Evolutionary conservation across 2,113 vertebrate genomes (phyloP), one percentile per base, ranked within the genome.

Genomic region (Trogon melanurus): DNA sequence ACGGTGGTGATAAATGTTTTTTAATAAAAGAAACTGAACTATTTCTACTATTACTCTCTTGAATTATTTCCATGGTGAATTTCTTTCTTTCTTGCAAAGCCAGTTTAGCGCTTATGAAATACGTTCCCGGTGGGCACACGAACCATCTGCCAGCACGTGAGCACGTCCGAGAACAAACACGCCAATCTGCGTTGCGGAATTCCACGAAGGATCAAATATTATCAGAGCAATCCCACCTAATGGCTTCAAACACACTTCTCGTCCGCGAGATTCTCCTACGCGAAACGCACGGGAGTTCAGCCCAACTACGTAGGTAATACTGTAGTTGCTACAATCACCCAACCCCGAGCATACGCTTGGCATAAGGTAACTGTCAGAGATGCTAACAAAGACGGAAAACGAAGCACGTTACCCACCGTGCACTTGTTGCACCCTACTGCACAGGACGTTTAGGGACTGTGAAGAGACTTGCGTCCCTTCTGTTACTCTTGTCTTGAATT

Each of bases 1-100:
- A 80, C 8, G 18, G 36, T 50, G 16, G 4, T 91, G 74, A 95
- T 65, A 91, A 81, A 95, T 88, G 58, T 13, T 90, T 93, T 96
- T 97, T 94, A 97, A 96, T 94, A 97, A 96, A 91, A 89, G 45
- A 81, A 94, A 81, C 25, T 27, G 69, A 94, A 90, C 93, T 79
- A 91, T 94, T 88, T 61, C 72, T 36, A 91, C 32, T 10, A 91
- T 86, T 96, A 94, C 26, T 56, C 29, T 75, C 78, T 88, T 85
- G 45, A 95, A 75, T 81, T 80, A 83, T 84, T 93, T 91, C 88
- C 56, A 66, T 3, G 6, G 78, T 83, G 84, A 89, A 82, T 80
- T 88, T 79, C 21, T 80, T 69, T 54, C 61, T 58, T 88, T 60
- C 79, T 93, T 83, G 41, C 48, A 92, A 83, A 86, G 73, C n/a